Evolutionary conservation across 2,797 vertebrate species (phyloP), one percentile per base, ranked within the genome.

Genomic region (Cottoperca gobio): DNA sequence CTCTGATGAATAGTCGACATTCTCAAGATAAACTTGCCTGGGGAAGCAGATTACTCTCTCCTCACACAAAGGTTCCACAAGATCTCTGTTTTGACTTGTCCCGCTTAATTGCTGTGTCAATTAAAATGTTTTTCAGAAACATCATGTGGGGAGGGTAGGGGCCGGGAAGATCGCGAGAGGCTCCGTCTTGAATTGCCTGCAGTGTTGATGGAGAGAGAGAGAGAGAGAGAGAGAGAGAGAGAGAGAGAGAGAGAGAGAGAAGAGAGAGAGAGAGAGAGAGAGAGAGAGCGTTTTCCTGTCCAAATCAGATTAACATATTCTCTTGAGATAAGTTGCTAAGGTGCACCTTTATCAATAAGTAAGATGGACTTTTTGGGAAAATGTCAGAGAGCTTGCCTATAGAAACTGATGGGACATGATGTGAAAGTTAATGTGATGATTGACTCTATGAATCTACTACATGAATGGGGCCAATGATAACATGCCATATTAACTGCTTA

Each of bases 121-220:
- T 93, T 93, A 92, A 94, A 92, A 91, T 88, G 83, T 92, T 93
- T 92, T 84, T 89, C 79, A 79, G 86, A 81, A 78, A 80, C 79
- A 85, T 85, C 64, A 80, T 62, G 64, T 35, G 35, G 79, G 80
- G 45, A 43, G 72, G 80, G 85, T 77, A 31, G 57, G 53, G 49
- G 62, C 81, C 48, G 16, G 33, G 76, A 62, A 40, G 58, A 77
- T 58, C 16, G 70, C 73, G 43, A 70, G 79, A 81, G 76, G 82
- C 75, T 80, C 59, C 7, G 70, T 81, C 68, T 86, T 82, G 45
- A 16, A 23, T 85, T 46, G 82, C 79, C 81, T 80, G 76, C 74
- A 83, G 84, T 79, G 77, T 82, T 31, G 67, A 58, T 49, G 67
- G 40, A 69, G 68, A 62, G 59, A 69, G 43, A 76, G 48, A 16